Evolutionary conservation across 2,888 invertebrate genomes (phyloP).

Genomic region (Mesopsocus fuscifrons): DNA sequence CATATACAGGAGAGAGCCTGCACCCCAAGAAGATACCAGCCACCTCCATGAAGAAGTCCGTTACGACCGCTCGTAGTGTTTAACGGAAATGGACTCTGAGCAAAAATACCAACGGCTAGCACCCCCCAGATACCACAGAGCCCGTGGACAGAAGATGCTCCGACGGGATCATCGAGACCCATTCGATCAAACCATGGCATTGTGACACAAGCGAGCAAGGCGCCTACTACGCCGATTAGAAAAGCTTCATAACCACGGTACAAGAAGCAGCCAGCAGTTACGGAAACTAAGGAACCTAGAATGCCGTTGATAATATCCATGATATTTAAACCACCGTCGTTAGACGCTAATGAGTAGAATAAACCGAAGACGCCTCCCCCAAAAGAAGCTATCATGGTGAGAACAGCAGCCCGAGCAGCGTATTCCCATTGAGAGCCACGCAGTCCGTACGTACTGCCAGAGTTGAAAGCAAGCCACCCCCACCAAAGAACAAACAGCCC

Average conservation of each 20-base stretch:
- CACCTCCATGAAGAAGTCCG: slow-evolving; percentile 37
- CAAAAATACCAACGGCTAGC: slow-evolving; percentile 73
- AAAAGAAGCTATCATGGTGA: slow-evolving; percentile 80
- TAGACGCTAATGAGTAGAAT: slow-evolving; percentile 39
- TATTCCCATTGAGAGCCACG: slow-evolving; percentile 80
- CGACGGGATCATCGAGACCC: slow-evolving; percentile 78
- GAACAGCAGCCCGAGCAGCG: slow-evolving; percentile 72
- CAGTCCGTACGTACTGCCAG: slow-evolving; percentile 48
- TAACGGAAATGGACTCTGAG: slow-evolving; percentile 64
- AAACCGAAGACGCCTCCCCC: slow-evolving; percentile 65
- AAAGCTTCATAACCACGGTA: slow-evolving; percentile 75
- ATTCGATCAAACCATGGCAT: slow-evolving; percentile 60
- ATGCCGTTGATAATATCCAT: slow-evolving; percentile 77
- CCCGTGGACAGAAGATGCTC: slow-evolving; percentile 74
- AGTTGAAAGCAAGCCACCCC: slow-evolving; percentile 94
- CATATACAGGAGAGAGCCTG: slow-evolving; percentile 55
- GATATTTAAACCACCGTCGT: slow-evolving; percentile 57
- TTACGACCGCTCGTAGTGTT: slow-evolving; percentile 43
- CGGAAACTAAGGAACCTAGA: slow-evolving; percentile 66
- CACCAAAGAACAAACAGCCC: slow-evolving; percentile 89
- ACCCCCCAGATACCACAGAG: slow-evolving; percentile 44
- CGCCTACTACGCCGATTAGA: slow-evolving; percentile 63
- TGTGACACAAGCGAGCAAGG: slow-evolving; percentile 43
- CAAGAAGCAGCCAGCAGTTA: slow-evolving; percentile 79
- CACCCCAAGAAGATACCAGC: slow-evolving; percentile 70